Evolutionary conservation across 2,797 vertebrate genomes (phyloP), one percentile per base, ranked within the genome.

Genomic region (Crenichthys baileyi): DNA sequence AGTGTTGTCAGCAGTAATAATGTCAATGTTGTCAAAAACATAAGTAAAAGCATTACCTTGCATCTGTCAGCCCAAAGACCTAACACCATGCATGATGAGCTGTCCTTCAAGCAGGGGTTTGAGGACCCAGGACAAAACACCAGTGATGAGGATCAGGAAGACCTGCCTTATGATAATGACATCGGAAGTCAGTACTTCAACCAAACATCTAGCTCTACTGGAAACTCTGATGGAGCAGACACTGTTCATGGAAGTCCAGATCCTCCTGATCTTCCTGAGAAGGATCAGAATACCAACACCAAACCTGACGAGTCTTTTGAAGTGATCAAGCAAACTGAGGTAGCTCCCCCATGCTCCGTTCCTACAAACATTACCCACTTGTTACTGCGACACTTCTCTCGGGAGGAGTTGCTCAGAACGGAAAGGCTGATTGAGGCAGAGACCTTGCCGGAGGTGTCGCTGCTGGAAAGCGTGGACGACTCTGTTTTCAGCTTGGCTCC

Each of bases 371-470:
- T 97, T 76, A 94, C 95, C 72, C 72, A 86, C 53, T 65, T 96
- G 82, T 92, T 97, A 82, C 90, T 95, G 77, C 95, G 84, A 51
- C 96, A 97, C 83, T 95, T 97, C 76, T 88, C 95, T 72, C 85
- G 90, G 73, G 95, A 94, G 22, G 94, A 96, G 76, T 81, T 96
- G 79, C 79, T 94, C 22, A 88, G 73, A 80, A 82, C 92, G 1
- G 90, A 84, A 18, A 92, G 88, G 80, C 90, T 95, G 76, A 97
- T 97, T 31, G 96, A 96, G 77, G 93, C 93, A 0, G 97, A 99
- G 91, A 97, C 96, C 48, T 92, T 97, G 84, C 97, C 97, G 0
- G 97, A 98, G 74, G 92, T 91, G 26, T 97, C 96, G 15, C 91
- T 95, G 51, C 88, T 95, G 4, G 97, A 98, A 20, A 97, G 97